Evolutionary conservation across 2,888 invertebrate genomes (phyloP).

Genomic region (Arge pagana): DNA sequence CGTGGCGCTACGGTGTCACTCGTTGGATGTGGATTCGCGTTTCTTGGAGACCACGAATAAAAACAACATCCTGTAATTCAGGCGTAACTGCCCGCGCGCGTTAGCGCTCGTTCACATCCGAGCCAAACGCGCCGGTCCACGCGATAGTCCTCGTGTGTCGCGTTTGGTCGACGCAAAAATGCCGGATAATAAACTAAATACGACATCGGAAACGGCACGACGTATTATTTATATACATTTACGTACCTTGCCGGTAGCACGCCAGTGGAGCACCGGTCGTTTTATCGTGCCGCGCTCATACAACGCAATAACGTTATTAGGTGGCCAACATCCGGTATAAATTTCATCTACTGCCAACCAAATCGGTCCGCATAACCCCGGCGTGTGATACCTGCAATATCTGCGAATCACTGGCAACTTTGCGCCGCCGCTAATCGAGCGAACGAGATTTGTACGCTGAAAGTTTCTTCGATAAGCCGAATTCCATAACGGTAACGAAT

Average conservation of each 20-base stretch:
- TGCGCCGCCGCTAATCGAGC: too few species aligned
- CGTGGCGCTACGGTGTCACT: too few species aligned
- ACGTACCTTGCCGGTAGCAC: not conserved
- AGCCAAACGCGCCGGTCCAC: too few species aligned
- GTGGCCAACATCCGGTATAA: slow-evolving; percentile 54
- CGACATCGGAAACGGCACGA: slow-evolving; percentile 53
- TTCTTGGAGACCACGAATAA: not conserved
- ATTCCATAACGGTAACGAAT: too few species aligned
- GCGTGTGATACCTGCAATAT: not conserved
- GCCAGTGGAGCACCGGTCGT: slow-evolving; percentile 38
- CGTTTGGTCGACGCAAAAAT: too few species aligned
- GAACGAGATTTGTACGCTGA: too few species aligned
- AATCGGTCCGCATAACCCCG: too few species aligned
- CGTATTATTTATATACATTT: slow-evolving; percentile 50
- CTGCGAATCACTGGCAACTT: not conserved
- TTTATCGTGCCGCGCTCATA: slow-evolving; percentile 50
- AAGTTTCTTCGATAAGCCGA: too few species aligned
- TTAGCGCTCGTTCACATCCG: too few species aligned
- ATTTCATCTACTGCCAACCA: too few species aligned
- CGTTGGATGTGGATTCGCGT: too few species aligned
- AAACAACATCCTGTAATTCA: slow-evolving; percentile 15
- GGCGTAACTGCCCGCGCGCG: not conserved
- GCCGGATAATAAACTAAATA: slow-evolving; percentile 51
- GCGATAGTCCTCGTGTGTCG: too few species aligned
- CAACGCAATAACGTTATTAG: slow-evolving; percentile 56